phyloP scores from a whole-genome alignment of 2,888 invertebrate genomes.

The Ophion ventricosus region DNA sequence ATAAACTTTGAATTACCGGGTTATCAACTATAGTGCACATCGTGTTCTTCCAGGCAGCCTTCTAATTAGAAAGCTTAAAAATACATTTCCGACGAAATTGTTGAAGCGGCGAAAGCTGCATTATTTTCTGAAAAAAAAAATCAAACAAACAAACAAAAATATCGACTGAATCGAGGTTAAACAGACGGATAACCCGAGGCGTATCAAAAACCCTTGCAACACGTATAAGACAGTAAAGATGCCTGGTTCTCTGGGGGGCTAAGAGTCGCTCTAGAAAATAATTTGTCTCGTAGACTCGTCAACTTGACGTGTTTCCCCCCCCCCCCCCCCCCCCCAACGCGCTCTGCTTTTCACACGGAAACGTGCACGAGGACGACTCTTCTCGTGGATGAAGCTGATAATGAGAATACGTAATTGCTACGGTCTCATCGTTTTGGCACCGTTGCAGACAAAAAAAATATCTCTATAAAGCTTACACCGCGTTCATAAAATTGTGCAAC shows the following conservation, averaged over 20 bases:
- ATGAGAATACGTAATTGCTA: slow-evolving; percentile 44
- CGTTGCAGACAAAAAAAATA: slow-evolving; percentile 15
- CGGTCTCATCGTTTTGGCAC: slow-evolving; percentile 22
- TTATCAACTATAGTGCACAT: neutral
- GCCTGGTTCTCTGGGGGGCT: slow-evolving; percentile 11
- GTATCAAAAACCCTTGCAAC: neutral
- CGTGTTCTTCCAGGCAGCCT: neutral
- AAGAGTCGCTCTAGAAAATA: slow-evolving; percentile 49
- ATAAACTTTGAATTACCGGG: neutral
- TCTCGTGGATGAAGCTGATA: slow-evolving; percentile 41
- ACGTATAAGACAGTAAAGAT: slow-evolving; percentile 18
- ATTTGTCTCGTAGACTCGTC: slow-evolving; percentile 49
- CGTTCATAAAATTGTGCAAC: slow-evolving; percentile 1
- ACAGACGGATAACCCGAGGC: neutral
- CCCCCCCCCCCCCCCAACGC: too few relatives aligned
- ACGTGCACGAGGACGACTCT: slow-evolving; percentile 57
- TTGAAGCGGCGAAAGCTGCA: neutral
- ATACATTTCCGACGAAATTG: neutral
- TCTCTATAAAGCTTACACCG: neutral
- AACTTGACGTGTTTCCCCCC: slow-evolving; percentile 44
- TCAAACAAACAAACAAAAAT: neutral
- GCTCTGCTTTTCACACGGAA: slow-evolving; percentile 34
- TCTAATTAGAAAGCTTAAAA: neutral
- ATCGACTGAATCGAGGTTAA: neutral
- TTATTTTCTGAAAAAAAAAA: neutral